Base-by-base conservation (phyloP, 2,888 invertebrate species). In the Ischnura elegans region DNA sequence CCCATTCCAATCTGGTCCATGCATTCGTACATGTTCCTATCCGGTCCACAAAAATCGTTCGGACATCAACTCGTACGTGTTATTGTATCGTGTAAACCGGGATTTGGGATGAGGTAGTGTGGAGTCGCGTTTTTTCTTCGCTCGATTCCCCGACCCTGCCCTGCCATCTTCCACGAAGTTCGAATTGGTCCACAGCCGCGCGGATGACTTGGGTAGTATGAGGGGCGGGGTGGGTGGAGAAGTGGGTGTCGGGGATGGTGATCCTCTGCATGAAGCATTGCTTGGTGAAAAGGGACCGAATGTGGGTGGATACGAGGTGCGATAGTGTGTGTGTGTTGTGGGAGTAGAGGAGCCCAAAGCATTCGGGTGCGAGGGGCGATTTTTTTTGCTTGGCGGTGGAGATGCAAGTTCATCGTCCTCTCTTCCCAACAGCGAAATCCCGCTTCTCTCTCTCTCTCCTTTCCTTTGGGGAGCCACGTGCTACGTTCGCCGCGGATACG, bases 251-350 rank as follows among this genome's bases (percentile, higher is more conserved):
- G 47, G 47, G 84, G 84, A 84, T 29, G 43, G 25, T 86, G 43
- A 86, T 87, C 85, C 42, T 87, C 55, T n/a, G 87, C 55, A 87
- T 87, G 87, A 87, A 29, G 87, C 87, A 87, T 87, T 87, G 87
- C 87, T 87, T n/a, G 87, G 55, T 55, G 87, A 55, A 87, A 87
- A 51, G 87, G 87, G 55, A 87, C 55, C 87, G 87, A 87, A 55
- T 87, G 87, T 55, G 36, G 87, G 55, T 51, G 55, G 55, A n/a
- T 42, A 13, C 25, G 36, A 25, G 87, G 36, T 21, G 47, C 25
- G 47, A n/a, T n/a, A n/a, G n/a, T n/a, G n/a, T n/a, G 85, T 10
- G 43, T 21, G 85, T 0, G 21, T 0, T 4, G 85, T 0, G 85
- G 85, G 85, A 8, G 47, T 5, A 47, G 13, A 29, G 85, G 42